Percentiles rank a stretch among this genome's conserved stretches.
These are phyloP conservation scores for Fulmarus glacialis DNA, from an alignment of 2,113 vertebrate genomes.

Conservation along the genomic window DNA sequence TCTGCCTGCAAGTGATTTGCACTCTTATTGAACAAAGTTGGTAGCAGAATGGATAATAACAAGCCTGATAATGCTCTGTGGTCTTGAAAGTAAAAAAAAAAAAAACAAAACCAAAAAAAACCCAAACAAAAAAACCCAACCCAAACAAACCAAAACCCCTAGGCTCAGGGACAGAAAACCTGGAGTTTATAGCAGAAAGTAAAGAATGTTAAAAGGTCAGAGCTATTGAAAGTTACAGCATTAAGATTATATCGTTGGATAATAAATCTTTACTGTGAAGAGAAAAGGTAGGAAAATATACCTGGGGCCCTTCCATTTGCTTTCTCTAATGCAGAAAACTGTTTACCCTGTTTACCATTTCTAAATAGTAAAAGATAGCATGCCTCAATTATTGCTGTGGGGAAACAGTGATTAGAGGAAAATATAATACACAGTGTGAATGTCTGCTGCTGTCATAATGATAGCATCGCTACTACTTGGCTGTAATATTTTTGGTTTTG, in stretches of 20 bases:
- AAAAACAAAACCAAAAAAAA: too few species aligned
- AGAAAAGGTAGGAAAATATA: background rate
- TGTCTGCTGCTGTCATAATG: background rate
- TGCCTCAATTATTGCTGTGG: background rate
- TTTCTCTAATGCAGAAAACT: background rate
- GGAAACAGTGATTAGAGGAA: background rate
- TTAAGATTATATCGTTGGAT: background rate
- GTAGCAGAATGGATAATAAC: conserved; percentile 29
- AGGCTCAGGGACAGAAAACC: background rate
- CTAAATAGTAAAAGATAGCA: background rate
- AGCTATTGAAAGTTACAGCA: background rate
- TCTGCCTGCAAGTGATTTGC: conserved; percentile 24
- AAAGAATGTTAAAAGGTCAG: background rate
- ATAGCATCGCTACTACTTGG: background rate
- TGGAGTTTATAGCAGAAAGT: background rate
- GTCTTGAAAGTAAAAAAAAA: background rate
- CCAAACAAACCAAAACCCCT: background rate
- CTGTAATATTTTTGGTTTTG: background rate
- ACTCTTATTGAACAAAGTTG: conserved; percentile 4
- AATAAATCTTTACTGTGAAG: background rate
- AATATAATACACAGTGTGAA: background rate
- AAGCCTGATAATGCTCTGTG: background rate
- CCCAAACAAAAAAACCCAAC: too few species aligned
- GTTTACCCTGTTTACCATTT: background rate
- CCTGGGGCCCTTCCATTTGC: background rate